These are phyloP conservation scores for Conus ventricosus DNA, from an alignment of 1,140 invertebrate species.

Conservation along the genomic window DNA sequence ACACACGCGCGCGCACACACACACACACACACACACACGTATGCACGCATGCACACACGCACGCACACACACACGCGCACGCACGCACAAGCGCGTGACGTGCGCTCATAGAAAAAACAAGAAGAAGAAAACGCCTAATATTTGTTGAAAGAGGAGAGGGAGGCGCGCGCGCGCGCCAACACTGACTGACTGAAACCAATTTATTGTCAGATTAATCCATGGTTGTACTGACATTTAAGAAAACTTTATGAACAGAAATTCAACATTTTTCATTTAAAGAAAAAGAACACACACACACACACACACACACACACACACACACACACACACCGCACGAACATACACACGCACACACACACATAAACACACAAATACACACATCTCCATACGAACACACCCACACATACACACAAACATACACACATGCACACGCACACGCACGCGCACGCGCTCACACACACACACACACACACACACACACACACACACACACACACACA, in stretches of 20 bases:
- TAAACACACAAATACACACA: slow-evolving; percentile 7
- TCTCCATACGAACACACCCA: not conserved
- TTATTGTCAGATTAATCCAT: too few relatives aligned
- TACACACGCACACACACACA: not conserved
- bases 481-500: not conserved
- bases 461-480: not conserved
- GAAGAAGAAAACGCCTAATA: too few relatives aligned
- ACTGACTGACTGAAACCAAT: too few relatives aligned
- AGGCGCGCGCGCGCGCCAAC: too few relatives aligned
- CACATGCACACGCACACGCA: not conserved
- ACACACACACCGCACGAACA: slow-evolving; percentile 11
- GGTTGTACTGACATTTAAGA: too few relatives aligned
- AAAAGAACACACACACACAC: not conserved
- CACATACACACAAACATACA: slow-evolving; percentile 11
- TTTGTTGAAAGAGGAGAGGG: too few relatives aligned
- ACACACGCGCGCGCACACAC: too few relatives aligned
- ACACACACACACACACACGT: too few relatives aligned
- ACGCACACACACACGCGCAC: too few relatives aligned
- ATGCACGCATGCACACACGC: too few relatives aligned
- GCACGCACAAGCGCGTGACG: too few relatives aligned
- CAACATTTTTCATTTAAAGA: not conserved
- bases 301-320: slow-evolving; percentile 27
- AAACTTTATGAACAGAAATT: not conserved
- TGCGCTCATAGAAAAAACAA: too few relatives aligned
- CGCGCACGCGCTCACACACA: not conserved